Base-by-base conservation (phyloP, 2,797 vertebrate species). In the Chelmon rostratus region DNA sequence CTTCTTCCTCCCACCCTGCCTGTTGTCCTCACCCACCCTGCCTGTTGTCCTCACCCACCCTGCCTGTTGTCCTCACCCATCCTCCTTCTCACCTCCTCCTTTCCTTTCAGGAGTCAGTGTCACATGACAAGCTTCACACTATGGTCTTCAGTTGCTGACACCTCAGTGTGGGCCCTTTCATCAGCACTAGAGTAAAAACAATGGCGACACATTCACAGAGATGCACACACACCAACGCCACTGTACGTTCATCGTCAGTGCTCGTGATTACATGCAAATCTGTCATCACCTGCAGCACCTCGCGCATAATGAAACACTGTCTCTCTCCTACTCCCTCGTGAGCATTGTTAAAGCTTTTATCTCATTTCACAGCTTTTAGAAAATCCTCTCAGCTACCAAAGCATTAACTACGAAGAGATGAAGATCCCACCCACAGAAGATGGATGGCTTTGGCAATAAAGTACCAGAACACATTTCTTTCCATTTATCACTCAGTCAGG, bases 121-220 rank as follows among this genome's bases (percentile, higher is more conserved):
- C 81, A 52, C 19, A 66, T 91, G 87, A 73, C 87, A 46, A 35
- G 40, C 42, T 37, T 50, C 42, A 6, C 28, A 4, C 23, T 38
- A 18, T 66, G 42, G 71, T 50, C 31, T 68, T 61, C 50, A 25
- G 59, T 72, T 72, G 9, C 40, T 10, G 18, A 2, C 40, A 40
- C 54, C 49, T 71, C 31, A 28, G 0, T 15, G 3, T 25, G 25
- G 2, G 4, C 42, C 11, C 54, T 38, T 54, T 56, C 62, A 52
- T 49, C 53, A 67, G 65, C 53, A 10, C 28, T 23, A 21, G 15
- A 44, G 35, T 3, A 5, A 38, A 75, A 75, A 74, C 6, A 40
- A 68, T 31, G 54, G 73, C 31, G 58, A 76, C 46, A 56, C 62
- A 52, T 40, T 65, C 47, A 47, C 47, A 62, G 4, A 70, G 12